phyloP scores from a whole-genome alignment of 1,140 invertebrate species.

The Brachionus paranguensis region DNA sequence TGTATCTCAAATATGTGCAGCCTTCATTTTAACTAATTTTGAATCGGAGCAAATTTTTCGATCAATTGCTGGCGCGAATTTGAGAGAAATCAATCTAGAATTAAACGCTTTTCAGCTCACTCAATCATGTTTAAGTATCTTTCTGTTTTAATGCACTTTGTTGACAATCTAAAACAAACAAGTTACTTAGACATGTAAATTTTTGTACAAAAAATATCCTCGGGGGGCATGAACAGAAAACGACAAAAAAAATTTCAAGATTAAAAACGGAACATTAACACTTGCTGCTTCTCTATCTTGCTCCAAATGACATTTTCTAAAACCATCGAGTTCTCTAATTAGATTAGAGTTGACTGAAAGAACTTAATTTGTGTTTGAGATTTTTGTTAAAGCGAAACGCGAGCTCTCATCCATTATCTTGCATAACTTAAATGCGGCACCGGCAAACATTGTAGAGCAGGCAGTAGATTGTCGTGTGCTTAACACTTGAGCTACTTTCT shows the following conservation, averaged over 20 bases:
- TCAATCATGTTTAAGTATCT: slow-evolving; percentile 9
- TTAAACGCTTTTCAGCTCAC: neutral
- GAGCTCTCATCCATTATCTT: neutral
- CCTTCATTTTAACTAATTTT: neutral
- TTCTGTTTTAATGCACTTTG: neutral
- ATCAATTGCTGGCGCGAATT: neutral
- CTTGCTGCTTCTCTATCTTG: neutral
- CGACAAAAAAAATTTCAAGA: neutral
- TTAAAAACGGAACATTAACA: slow-evolving; percentile 34
- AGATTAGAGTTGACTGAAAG: neutral
- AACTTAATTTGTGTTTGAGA: neutral
- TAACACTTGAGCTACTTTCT: slow-evolving; percentile 2
- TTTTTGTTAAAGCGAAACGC: neutral
- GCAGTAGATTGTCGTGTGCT: neutral
- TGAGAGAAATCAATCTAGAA: neutral
- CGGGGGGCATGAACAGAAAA: neutral
- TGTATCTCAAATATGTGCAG: neutral
- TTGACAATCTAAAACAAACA: neutral
- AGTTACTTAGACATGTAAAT: slow-evolving; percentile 36
- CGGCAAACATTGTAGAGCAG: neutral
- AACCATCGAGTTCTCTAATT: neutral
- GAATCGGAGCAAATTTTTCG: neutral
- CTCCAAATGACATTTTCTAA: neutral
- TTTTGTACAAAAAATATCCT: slow-evolving; percentile 2
- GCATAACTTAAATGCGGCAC: neutral